A percentile compares a stretch with the other conserved stretches of the same genome.
phyloP scores from a whole-genome alignment of 1,140 invertebrate species.

The Drosophila asahinai region DNA sequence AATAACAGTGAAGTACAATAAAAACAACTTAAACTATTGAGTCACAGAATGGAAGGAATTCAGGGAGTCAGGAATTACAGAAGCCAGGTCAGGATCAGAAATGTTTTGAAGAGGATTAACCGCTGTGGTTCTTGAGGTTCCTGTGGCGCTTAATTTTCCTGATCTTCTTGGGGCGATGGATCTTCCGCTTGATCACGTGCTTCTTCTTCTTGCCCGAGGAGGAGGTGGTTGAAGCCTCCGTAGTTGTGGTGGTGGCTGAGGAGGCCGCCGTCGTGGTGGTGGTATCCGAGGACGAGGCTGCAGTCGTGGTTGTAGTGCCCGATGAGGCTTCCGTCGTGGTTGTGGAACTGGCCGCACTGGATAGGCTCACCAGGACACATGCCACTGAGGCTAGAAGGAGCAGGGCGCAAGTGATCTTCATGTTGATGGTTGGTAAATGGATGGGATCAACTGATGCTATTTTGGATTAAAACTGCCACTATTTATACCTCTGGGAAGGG shows the following conservation, averaged over 20 bases:
- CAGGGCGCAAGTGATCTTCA: slow-evolving; percentile 5
- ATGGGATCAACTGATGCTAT: slow-evolving; percentile 35
- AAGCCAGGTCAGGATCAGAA: no score
- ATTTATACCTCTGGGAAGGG: slow-evolving; percentile 22
- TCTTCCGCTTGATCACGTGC: background rate
- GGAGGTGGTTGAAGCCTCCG: slow-evolving; percentile 1
- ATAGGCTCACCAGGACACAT: slow-evolving; percentile 14
- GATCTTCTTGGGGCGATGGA: background rate
- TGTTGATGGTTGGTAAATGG: background rate
- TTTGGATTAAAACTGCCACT: background rate
- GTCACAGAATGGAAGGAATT: no score
- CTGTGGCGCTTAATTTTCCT: background rate
- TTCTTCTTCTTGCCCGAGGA: slow-evolving; percentile 3
- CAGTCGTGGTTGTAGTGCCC: background rate
- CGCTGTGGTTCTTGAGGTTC: background rate
- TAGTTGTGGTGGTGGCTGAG: slow-evolving; percentile 10
- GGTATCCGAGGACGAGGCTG: slow-evolving; percentile 11
- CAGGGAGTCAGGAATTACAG: no score
- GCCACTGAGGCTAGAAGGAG: slow-evolving; percentile 15
- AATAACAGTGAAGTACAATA: no score
- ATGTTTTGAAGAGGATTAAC: background rate
- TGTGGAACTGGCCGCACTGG: slow-evolving; percentile 5
- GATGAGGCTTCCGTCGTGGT: slow-evolving; percentile 2
- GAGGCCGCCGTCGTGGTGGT: background rate
- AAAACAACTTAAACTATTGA: no score